Base-by-base conservation (phyloP, 2,113 vertebrate genomes). In the Bubo blakistoni region DNA sequence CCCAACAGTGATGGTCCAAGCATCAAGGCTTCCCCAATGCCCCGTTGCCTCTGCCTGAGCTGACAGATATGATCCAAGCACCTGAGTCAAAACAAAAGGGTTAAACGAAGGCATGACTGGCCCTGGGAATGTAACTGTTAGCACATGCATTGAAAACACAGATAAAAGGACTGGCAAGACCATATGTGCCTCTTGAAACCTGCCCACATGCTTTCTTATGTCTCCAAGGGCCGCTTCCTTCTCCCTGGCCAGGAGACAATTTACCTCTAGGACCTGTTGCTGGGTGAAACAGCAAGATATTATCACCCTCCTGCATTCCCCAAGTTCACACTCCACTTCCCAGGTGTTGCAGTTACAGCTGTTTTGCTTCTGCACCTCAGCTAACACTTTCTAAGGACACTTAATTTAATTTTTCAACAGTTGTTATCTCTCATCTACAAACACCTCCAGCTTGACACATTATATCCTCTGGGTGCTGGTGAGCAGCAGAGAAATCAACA, bases 251-350 rank as follows among this genome's bases (percentile, higher is more conserved):
- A 0, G 21, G 46, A 82, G 89, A 95, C 86, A 91, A 17, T 65
- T 87, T 36, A 38, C 78, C 89, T 82, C 52, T 38, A 85, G 93
- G 92, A 81, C 11, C 47, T 52, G 70, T 91, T 96, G 36, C 74
- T 91, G 90, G 92, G 84, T 91, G 95, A 94, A 91, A 44, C 73
- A 87, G 74, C 57, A 17, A 79, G 93, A 92, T 94, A 11, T 91
- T 89, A 89, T 95, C 96, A 44, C 14, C 44, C 30, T 11, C 65
- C 78, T 57, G 30, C 83, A 29, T 62, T 54, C 65, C 59, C 55
- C 26, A 19, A 11, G 70, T 30, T 90, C 90, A 30, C 47, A 4
- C 78, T 44, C 30, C 0, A 0, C 88, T 52, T 7, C 81, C 83
- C 92, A 84, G 92, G 87, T 95, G 93, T 7, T 93, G 91, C 87